phyloP scores from a whole-genome alignment of 2,113 vertebrate genomes.

The Turnix velox region DNA sequence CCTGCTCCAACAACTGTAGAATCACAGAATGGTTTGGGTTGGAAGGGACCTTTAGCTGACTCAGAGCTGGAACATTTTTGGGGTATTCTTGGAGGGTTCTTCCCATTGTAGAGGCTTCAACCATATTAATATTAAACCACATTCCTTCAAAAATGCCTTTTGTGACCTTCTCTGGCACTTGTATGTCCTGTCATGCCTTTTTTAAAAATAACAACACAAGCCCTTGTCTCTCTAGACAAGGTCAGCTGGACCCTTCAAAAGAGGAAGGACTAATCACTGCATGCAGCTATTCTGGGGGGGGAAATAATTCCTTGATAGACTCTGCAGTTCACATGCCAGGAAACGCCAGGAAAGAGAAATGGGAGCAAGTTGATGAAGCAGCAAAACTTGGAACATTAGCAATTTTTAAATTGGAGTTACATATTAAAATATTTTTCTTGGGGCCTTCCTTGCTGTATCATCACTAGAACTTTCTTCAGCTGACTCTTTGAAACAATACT shows the following conservation, averaged over 20 bases:
- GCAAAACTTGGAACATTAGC: not conserved
- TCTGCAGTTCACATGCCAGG: not conserved
- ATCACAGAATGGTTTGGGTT: no score
- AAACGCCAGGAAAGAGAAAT: not conserved
- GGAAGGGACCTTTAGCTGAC: no score
- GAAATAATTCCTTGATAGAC: not conserved
- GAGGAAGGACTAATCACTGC: not conserved
- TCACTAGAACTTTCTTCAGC: not conserved
- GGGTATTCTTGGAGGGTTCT: not conserved
- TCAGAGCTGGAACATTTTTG: slow-evolving; percentile 45
- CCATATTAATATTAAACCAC: not conserved
- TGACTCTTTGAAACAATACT: not conserved
- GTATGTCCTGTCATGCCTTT: not conserved
- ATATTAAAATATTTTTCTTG: not conserved
- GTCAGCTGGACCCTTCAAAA: no score
- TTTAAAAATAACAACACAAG: not conserved
- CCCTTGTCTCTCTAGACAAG: not conserved
- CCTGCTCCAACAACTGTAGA: no score
- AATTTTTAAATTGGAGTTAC: not conserved
- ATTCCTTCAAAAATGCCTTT: not conserved
- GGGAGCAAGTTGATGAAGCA: not conserved
- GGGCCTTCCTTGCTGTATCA: not conserved
- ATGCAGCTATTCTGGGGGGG: not conserved
- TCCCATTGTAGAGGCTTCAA: not conserved
- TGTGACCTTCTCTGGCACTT: not conserved